A percentile compares a stretch with the other conserved stretches of the same genome.
Conservation (phyloP, 2,888 invertebrate species). For the Embidobia sp. region DNA sequence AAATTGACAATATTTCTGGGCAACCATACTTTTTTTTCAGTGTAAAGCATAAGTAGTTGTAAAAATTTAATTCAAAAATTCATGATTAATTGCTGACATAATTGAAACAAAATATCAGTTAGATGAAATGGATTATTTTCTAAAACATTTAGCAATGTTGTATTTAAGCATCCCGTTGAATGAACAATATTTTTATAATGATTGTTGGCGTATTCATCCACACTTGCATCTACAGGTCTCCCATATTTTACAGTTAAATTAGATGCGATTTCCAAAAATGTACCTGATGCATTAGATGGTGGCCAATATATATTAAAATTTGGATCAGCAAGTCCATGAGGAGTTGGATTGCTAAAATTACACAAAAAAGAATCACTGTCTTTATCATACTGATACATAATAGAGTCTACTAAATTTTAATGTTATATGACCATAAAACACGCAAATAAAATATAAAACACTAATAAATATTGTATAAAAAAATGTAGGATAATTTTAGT, state of each 20-base stretch:
- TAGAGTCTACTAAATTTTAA: too few species aligned
- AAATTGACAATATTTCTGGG: too few species aligned
- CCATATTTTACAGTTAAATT: conserved; percentile 18
- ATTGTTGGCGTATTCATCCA: conserved; percentile 6
- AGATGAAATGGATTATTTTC: background rate
- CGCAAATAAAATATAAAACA: too few species aligned
- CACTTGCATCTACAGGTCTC: conserved; percentile 4
- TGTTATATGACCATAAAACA: too few species aligned
- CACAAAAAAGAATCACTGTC: background rate
- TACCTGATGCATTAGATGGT: conserved; percentile 34
- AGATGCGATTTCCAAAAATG: conserved; percentile 56
- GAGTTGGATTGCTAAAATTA: conserved; percentile 52
- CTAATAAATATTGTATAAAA: too few species aligned
- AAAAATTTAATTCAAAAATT: background rate
- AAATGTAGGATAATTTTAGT: too few species aligned
- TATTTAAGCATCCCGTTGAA: background rate
- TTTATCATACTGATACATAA: background rate
- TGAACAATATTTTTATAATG: background rate
- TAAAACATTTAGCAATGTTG: background rate
- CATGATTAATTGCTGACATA: background rate
- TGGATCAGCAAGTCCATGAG: conserved; percentile 39
- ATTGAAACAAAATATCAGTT: background rate
- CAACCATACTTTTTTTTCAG: too few species aligned
- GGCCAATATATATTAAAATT: conserved; percentile 52
- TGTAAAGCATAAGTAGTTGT: too few species aligned